Base-by-base conservation (phyloP, 2,797 vertebrate species). In the Cyprinella venusta region DNA sequence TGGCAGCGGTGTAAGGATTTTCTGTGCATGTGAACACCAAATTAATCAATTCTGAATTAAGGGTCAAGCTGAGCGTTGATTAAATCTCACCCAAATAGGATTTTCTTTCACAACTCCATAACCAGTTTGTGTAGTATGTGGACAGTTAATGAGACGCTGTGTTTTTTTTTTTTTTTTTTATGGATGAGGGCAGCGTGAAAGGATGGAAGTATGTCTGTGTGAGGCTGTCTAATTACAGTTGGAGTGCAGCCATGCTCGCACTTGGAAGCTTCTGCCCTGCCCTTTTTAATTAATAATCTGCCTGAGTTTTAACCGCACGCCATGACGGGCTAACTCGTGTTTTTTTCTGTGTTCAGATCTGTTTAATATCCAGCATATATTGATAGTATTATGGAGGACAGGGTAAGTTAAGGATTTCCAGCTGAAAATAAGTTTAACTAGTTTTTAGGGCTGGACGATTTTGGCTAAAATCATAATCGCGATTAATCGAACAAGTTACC, bases 201-300 rank as follows among this genome's bases (percentile, higher is more conserved):
- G 26, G 64, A 77, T 59, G 21, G 64, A 59, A 40, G 72, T 59
- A 38, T 76, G 81, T 70, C 59, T n/a, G 48, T 64, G 72, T 64
- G 21, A 45, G 26, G 26, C 54, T 84, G 65, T 54, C 30, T 81
- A 78, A 86, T 86, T 79, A 65, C 36, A 75, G 21, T 79, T 71
- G 82, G 79, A 82, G 26, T 21, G 21, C 19, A 36, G 76, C 76
- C 56, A 68, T 16, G 0, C 15, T 19, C 26, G 7, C 40, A 48
- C 40, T 71, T 70, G 40, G 54, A 80, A 56, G 30, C 80, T 79
- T 30, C 21, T 56, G 69, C 36, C 42, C 63, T 40, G 69, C 64
- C 65, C 71, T 68, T 82, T 61, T 67, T 72, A 69, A 82, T 85
- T 78, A 76, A 45, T 79, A 38, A 56, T 68, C 61, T 79, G 15